Conservation (phyloP, 2,113 vertebrate genomes). For the Varanus komodoensis region DNA sequence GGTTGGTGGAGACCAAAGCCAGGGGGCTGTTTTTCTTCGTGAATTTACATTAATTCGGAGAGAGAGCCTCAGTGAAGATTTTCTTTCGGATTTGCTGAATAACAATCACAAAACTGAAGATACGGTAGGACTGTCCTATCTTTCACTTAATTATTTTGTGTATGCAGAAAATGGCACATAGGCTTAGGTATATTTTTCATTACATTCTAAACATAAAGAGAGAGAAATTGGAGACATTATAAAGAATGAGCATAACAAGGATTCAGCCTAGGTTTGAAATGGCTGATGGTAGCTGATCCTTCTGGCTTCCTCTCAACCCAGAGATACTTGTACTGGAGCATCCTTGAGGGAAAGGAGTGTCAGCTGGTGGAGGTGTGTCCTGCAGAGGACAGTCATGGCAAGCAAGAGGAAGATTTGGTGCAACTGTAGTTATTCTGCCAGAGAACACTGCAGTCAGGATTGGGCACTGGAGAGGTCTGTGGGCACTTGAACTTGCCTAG, state of each 20-base stretch:
- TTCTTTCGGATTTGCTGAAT: constrained; percentile 81
- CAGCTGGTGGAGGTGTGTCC: neutral
- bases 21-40: constrained; percentile 91
- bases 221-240: neutral
- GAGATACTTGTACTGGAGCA: neutral
- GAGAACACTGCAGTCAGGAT: neutral
- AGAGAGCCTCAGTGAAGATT: constrained; percentile 90
- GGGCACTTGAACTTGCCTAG: neutral
- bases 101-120: constrained; percentile 88
- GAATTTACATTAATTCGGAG: constrained; percentile 93
- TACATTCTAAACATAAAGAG: neutral
- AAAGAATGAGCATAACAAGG: neutral
- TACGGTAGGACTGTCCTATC: constrained; percentile 77
- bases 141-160: neutral
- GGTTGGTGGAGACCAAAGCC: constrained; percentile 82
- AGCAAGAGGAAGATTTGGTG: neutral
- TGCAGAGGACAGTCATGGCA: neutral
- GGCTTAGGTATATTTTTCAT: neutral
- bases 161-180: neutral
- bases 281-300: neutral
- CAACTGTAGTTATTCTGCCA: neutral
- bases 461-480: too few relatives aligned
- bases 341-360: neutral
- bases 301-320: neutral
- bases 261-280: neutral